Evolutionary conservation across 2,113 vertebrate species (phyloP).

Genomic region (Neogobius melanostomus): DNA sequence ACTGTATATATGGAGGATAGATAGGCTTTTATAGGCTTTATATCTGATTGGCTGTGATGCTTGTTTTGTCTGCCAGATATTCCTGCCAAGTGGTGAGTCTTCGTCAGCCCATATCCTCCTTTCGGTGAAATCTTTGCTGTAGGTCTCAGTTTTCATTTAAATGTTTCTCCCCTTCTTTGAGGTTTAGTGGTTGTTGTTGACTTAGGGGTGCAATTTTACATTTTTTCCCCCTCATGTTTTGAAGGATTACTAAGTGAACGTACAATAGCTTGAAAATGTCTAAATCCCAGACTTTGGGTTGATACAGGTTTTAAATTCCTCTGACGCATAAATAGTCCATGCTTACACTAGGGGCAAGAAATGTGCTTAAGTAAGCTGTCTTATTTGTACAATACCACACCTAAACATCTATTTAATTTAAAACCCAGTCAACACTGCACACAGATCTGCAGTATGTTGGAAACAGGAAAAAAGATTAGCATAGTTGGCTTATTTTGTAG

Average conservation of each 20-base stretch:
- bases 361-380: background rate
- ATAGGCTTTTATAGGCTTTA: constrained; percentile 10
- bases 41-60: constrained; percentile 1
- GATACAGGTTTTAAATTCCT: constrained; percentile 12
- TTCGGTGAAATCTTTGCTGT: background rate
- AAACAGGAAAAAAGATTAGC: no score
- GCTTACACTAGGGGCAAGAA: background rate
- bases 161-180: background rate
- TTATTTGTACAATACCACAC: background rate
- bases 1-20: constrained; percentile 7
- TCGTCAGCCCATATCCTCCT: background rate
- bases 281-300: background rate
- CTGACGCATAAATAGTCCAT: constrained; percentile 2
- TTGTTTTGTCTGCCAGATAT: constrained; percentile 10
- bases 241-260: constrained; percentile 17
- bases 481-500: no score
- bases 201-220: background rate
- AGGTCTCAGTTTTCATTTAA: background rate
- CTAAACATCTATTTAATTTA: no score
- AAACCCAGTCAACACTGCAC: no score
- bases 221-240: constrained; percentile 14
- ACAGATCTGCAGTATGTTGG: no score
- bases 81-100: constrained; percentile 9
- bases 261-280: background rate
- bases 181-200: background rate